A percentile compares a stretch with the other conserved stretches of the same genome.
phyloP scores from a whole-genome alignment of 2,113 vertebrate genomes.

The Chrysemys picta region DNA sequence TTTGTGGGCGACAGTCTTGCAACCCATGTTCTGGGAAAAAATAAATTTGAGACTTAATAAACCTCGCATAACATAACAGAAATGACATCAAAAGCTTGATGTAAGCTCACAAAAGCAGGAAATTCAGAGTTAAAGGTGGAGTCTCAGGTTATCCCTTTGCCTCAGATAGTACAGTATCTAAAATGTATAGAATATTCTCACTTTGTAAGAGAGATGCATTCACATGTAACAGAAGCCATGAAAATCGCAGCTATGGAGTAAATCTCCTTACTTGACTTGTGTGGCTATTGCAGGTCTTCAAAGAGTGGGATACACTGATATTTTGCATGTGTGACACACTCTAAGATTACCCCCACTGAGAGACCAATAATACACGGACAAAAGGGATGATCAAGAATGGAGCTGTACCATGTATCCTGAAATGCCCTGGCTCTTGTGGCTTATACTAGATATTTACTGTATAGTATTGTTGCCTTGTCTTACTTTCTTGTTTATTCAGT shows the following conservation, averaged over 20 bases:
- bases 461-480: background rate
- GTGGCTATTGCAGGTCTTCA: background rate
- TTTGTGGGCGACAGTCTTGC: background rate
- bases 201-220: background rate
- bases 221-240: background rate
- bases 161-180: background rate
- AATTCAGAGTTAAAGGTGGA: background rate
- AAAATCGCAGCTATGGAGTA: background rate
- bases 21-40: background rate
- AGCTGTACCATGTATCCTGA: background rate
- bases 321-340: background rate
- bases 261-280: background rate
- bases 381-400: background rate
- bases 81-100: background rate
- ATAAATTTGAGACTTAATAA: background rate
- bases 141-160: background rate
- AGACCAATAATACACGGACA: background rate
- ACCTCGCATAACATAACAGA: background rate
- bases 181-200: background rate
- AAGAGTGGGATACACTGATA: background rate
- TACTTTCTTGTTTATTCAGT: background rate
- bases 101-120: background rate
- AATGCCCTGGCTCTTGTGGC: background rate
- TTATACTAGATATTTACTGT: background rate
- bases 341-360: background rate